Evolutionary conservation across 2,797 vertebrate species (phyloP).

Genomic region (Chromis chromis): DNA sequence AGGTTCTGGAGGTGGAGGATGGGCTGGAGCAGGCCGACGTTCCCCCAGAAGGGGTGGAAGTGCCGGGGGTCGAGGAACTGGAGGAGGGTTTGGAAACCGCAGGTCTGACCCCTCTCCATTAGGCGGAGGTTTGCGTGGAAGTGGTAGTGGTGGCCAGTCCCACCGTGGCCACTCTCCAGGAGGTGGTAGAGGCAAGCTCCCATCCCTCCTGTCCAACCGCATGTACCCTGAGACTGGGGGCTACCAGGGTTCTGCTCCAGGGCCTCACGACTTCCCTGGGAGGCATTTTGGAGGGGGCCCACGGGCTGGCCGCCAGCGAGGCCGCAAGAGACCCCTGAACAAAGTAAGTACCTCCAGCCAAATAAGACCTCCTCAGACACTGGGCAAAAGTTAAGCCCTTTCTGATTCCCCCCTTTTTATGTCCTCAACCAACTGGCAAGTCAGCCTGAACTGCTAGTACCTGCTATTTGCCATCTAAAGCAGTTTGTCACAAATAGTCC

Average conservation of each 20-base stretch:
- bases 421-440: constrained; percentile 46
- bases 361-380: constrained; percentile 73
- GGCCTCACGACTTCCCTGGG: constrained; percentile 89
- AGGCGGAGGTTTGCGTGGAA: constrained; percentile 84
- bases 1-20: constrained; percentile 84
- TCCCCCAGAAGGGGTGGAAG: constrained; percentile 86
- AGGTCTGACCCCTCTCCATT: constrained; percentile 84
- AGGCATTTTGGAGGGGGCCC: constrained; percentile 91
- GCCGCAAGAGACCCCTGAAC: constrained; percentile 91
- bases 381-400: constrained; percentile 63
- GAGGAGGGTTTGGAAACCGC: constrained; percentile 84
- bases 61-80: constrained; percentile 79
- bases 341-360: constrained; percentile 89
- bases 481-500: constrained; percentile 40
- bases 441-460: constrained; percentile 53
- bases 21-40: constrained; percentile 84
- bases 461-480: constrained; percentile 52
- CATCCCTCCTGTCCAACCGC: constrained; percentile 94
- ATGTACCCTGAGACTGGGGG: constrained; percentile 90
- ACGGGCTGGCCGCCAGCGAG: constrained; percentile 88
- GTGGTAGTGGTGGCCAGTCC: constrained; percentile 78
- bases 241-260: constrained; percentile 86
- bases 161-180: constrained; percentile 84
- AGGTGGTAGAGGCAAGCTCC: constrained; percentile 91
- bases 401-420: constrained; percentile 62